Conservation (phyloP, 2,113 vertebrate species). For the Actinemys pallida region DNA sequence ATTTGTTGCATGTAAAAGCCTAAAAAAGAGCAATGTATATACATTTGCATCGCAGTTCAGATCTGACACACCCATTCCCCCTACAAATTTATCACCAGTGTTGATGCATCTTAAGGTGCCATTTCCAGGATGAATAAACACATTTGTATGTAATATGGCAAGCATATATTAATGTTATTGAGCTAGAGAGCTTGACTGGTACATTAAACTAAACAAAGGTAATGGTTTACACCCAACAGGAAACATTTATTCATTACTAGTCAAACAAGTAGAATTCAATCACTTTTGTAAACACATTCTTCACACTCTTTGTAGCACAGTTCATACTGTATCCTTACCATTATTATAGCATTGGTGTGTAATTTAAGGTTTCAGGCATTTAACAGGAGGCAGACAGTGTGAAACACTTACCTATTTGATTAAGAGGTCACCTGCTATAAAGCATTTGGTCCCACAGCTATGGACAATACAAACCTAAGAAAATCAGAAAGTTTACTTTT, state of each 20-base stretch:
- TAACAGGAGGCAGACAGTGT: fast-evolving
- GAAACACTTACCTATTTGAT: fast-evolving
- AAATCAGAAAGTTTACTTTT: fast-evolving
- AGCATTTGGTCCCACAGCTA: neutral
- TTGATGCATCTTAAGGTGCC: fast-evolving
- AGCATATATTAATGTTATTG: fast-evolving
- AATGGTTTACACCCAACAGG: neutral
- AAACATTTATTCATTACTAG: neutral
- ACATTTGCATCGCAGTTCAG: neutral
- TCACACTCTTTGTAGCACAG: fast-evolving
- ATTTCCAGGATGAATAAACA: fast-evolving
- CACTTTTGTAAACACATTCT: fast-evolving
- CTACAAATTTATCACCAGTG: neutral
- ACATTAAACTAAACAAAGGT: fast-evolving
- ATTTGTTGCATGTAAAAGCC: neutral
- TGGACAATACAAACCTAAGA: neutral
- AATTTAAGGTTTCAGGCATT: neutral
- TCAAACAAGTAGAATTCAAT: fast-evolving
- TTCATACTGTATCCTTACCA: fast-evolving
- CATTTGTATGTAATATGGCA: neutral
- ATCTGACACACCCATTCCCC: fast-evolving
- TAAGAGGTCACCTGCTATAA: neutral
- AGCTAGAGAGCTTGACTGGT: neutral
- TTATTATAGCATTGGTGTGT: fast-evolving
- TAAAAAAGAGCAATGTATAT: fast-evolving